phyloP scores from a whole-genome alignment of 2,113 vertebrate genomes.

The Alouatta palliata region DNA sequence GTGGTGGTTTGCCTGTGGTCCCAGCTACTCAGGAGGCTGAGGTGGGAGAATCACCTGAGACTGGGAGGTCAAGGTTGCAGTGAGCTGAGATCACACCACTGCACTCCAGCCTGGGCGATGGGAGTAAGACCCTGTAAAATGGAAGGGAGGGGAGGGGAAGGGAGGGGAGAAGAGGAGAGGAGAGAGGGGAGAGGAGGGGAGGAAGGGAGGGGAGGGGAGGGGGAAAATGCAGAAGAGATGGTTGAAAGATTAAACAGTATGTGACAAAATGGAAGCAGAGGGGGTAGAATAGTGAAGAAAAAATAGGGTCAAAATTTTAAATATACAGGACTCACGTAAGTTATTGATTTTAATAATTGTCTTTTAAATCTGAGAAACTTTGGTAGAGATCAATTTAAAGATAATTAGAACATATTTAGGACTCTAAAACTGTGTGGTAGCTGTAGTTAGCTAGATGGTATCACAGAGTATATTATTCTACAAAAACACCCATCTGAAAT shows the following conservation, averaged over 20 bases:
- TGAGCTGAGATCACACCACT: too few relatives aligned
- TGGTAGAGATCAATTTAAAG: background rate
- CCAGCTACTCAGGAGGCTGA: too few relatives aligned
- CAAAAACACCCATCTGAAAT: background rate
- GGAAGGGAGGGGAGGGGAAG: too few relatives aligned
- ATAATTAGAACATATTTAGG: background rate
- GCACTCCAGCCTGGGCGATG: too few relatives aligned
- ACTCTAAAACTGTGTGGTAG: background rate
- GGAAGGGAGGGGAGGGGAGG: too few relatives aligned
- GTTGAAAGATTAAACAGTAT: background rate
- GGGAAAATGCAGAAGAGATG: background rate
- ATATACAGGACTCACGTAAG: background rate
- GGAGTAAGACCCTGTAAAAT: too few relatives aligned
- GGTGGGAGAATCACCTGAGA: too few relatives aligned
- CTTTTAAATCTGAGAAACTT: background rate
- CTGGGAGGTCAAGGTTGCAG: too few relatives aligned
- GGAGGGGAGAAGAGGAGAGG: too few relatives aligned
- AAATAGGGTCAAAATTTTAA: background rate
- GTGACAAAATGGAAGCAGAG: background rate
- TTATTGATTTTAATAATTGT: constrained; percentile 21
- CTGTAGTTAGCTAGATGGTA: background rate
- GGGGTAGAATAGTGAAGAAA: background rate
- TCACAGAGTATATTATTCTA: background rate
- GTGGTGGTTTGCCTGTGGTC: too few relatives aligned
- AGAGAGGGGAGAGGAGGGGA: too few relatives aligned